Evolutionary conservation across 64 coral and sea anemone species (phyloP).

Genomic region (Hydrozoanthus tunicans): DNA sequence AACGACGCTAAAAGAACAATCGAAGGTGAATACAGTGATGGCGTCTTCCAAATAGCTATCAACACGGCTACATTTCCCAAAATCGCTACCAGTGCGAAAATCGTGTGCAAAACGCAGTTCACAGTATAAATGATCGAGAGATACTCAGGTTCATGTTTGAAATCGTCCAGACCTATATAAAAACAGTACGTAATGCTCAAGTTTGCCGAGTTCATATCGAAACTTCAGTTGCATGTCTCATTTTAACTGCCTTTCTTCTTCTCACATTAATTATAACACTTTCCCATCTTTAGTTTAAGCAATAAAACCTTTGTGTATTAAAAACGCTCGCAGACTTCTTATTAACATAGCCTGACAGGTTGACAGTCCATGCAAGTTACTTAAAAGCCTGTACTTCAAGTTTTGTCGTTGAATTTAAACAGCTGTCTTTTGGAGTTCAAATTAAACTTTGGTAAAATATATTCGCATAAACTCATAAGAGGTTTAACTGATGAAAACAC

Average conservation of each 20-base stretch:
- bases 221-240: too few species aligned
- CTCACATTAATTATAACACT: not conserved
- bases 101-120: constrained; percentile 3
- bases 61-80: constrained; percentile 1
- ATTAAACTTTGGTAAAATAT: too few species aligned
- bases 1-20: not conserved
- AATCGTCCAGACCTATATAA: not conserved
- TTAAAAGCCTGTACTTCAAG: too few species aligned
- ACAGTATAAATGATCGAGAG: constrained; percentile 1
- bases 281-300: constrained; percentile 4
- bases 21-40: not conserved
- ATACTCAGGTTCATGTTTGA: constrained; percentile 10
- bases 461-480: too few species aligned
- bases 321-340: too few species aligned
- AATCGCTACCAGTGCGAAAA: constrained; percentile 1
- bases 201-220: constrained; percentile 7
- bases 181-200: constrained; percentile 5
- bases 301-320: not conserved
- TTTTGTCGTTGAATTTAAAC: too few species aligned
- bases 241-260: not conserved
- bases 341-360: too few species aligned
- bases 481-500: too few species aligned
- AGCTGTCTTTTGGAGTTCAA: too few species aligned
- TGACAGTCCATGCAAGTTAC: too few species aligned
- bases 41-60: constrained; percentile 17